phyloP scores from a whole-genome alignment of 2,113 vertebrate genomes.

The Girardinichthys multiradiatus region DNA sequence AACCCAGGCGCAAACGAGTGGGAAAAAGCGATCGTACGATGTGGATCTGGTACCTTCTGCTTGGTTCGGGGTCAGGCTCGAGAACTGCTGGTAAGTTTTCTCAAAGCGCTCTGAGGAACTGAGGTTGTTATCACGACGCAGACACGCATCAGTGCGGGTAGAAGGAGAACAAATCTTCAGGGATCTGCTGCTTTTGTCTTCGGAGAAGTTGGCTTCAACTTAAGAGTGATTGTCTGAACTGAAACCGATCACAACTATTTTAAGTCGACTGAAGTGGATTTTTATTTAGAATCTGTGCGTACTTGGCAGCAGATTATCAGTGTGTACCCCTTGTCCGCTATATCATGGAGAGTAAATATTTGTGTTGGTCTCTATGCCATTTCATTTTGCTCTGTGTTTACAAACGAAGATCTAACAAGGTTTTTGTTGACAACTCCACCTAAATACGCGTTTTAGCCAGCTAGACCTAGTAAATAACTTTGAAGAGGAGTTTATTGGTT shows the following conservation, averaged over 20 bases:
- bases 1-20: conserved; percentile 49
- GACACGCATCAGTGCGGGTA: conserved; percentile 28
- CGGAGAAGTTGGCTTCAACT: background rate
- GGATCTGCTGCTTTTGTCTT: background rate
- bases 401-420: conserved; percentile 9
- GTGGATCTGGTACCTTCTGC: conserved; percentile 88
- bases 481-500: conserved; percentile 1
- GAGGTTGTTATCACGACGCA: conserved; percentile 45
- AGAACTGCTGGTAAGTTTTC: conserved; percentile 83
- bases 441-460: conserved; percentile 7
- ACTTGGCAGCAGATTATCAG: background rate
- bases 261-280: background rate
- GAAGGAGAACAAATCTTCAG: background rate
- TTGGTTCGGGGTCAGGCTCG: conserved; percentile 82
- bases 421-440: conserved; percentile 53
- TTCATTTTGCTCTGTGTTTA: conserved; percentile 29
- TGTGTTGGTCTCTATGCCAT: conserved; percentile 9
- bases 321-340: conserved; percentile 6
- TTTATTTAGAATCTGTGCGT: background rate
- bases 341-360: conserved; percentile 10
- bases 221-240: background rate
- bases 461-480: conserved; percentile 34
- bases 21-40: conserved; percentile 70
- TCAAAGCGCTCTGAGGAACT: conserved; percentile 6
- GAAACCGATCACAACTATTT: background rate